Evolutionary conservation across 2,797 vertebrate genomes (phyloP).

Genomic region (Dipus sagitta): DNA sequence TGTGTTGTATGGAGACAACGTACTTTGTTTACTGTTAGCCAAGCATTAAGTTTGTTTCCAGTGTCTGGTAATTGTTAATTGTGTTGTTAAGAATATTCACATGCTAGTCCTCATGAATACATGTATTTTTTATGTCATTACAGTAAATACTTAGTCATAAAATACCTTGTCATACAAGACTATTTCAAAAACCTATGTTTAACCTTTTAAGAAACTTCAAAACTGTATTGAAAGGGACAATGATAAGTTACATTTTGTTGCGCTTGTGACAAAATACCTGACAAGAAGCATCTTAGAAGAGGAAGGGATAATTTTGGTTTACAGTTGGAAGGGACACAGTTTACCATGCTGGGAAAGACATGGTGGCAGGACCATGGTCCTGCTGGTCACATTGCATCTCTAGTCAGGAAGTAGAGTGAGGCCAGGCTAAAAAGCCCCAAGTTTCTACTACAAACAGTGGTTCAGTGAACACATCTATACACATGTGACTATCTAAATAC

Average conservation of each 20-base stretch:
- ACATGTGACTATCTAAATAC: not conserved
- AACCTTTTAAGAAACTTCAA: not conserved
- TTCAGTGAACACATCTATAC: not conserved
- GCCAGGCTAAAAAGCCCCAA: too few species aligned
- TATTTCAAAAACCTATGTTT: not conserved
- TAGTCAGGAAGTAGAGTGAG: too few species aligned
- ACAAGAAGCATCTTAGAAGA: too few species aligned
- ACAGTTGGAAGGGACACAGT: too few species aligned
- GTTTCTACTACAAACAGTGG: conserved; percentile 31
- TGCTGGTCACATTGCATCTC: too few species aligned
- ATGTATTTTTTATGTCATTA: not conserved
- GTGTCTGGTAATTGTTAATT: not conserved
- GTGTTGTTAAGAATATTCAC: not conserved
- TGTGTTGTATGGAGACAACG: not conserved
- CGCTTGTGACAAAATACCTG: too few species aligned
- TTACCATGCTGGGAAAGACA: too few species aligned
- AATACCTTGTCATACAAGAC: not conserved
- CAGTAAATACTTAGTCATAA: not conserved
- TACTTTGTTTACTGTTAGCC: not conserved
- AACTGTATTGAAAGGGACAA: not conserved
- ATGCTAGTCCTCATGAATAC: not conserved
- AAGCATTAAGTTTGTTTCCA: not conserved
- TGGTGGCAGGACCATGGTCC: too few species aligned
- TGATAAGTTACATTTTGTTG: too few species aligned
- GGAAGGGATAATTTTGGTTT: too few species aligned